These are phyloP conservation scores for Neopelma chrysocephalum DNA, from an alignment of 2,797 vertebrate species.

Conservation along the genomic window DNA sequence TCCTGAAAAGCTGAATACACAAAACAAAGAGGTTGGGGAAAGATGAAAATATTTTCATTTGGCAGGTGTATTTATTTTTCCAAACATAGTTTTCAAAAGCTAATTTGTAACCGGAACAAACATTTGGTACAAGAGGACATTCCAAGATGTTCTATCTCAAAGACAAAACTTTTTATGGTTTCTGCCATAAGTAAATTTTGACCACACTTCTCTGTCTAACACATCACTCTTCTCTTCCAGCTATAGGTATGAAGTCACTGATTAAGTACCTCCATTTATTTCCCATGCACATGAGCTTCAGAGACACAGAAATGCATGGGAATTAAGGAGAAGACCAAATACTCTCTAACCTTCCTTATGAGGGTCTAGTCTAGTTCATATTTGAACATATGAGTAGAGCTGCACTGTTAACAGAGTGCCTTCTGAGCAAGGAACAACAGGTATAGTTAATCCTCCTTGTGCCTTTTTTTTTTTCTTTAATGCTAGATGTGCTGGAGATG, in stretches of 20 bases:
- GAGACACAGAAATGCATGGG: neutral
- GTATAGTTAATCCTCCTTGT: neutral
- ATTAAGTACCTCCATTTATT: neutral
- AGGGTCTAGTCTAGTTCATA: neutral
- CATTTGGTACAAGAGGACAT: neutral
- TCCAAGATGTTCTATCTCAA: neutral
- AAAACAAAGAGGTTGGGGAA: neutral
- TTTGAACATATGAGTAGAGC: neutral
- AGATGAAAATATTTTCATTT: neutral
- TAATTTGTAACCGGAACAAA: neutral
- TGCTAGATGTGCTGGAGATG: constrained; percentile 19
- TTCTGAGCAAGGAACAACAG: constrained; percentile 6
- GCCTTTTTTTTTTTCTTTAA: neutral
- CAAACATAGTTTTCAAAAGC: neutral
- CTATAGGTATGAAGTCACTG: neutral
- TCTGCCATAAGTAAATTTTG: neutral
- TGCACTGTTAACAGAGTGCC: neutral
- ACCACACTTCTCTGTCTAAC: neutral
- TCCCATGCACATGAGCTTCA: neutral
- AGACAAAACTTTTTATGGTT: neutral
- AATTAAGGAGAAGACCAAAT: neutral
- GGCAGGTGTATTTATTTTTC: neutral
- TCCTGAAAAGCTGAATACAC: neutral
- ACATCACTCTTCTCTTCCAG: neutral
- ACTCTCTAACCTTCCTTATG: neutral